Evolutionary conservation across 2,888 invertebrate genomes (phyloP).

Genomic region (Caenorhabditis sp.): DNA sequence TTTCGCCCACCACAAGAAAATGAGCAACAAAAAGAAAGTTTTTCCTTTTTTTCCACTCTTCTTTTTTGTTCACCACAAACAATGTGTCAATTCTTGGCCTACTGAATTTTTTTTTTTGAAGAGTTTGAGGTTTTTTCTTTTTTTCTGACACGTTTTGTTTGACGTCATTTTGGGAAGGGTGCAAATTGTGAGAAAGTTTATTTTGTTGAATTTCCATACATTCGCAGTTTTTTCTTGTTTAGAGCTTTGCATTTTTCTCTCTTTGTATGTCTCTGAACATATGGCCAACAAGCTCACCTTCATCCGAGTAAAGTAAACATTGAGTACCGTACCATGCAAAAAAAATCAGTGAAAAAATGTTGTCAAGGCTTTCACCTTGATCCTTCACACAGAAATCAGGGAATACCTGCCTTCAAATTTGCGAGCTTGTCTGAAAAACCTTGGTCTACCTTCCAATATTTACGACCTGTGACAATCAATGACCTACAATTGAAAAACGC

Average conservation of each 20-base stretch:
- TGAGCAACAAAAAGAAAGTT: neutral
- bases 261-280: neutral
- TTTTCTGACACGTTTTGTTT: neutral
- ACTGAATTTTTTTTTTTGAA: neutral
- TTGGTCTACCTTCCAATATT: no score
- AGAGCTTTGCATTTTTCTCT: neutral
- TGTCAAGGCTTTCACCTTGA: no score
- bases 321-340: no score
- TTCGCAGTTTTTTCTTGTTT: neutral
- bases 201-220: neutral
- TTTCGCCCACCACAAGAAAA: neutral
- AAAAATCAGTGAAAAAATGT: no score
- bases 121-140: neutral
- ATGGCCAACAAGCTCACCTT: neutral
- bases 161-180: neutral
- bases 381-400: no score
- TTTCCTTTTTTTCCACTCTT: neutral
- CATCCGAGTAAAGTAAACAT: neutral
- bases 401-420: no score
- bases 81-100: constrained; percentile 9
- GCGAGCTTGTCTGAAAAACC: no score
- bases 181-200: neutral
- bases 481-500: no score
- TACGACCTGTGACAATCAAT: no score
- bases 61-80: constrained; percentile 1